Evolutionary conservation across 1,140 invertebrate genomes (phyloP), one percentile per base, ranked within the genome.

Genomic region (Drosophila paulistorum): DNA sequence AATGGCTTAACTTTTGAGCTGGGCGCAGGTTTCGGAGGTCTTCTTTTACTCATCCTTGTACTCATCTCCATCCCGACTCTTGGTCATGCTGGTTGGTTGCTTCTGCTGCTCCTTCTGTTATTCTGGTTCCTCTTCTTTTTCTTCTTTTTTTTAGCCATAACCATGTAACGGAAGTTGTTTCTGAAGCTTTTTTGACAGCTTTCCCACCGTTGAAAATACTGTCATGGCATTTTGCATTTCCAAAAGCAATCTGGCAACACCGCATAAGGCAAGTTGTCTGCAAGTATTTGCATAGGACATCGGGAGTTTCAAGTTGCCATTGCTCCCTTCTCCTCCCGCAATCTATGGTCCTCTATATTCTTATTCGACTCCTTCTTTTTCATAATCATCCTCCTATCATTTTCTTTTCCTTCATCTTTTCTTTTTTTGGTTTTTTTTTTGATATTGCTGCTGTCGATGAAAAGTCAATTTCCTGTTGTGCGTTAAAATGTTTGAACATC

Each of bases 401-500:
- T 17, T 11, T 23, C 26, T 57, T 9, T 23, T 66, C 37, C 11
- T 14, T 45, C 30, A 33, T 65, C 30, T 23, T 11, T 51, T 9
- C 10, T 51, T 23, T 51, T 51, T 10, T 51, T 20, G 3, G 6
- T 33, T 45, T 60, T 17, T 61, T 20, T 63, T 65, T 51, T 26
- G 30, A 45, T 45, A 61, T 60, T 68, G 62, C 76, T 68, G 62
- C 76, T 87, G 83, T 83, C 83, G 74, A 87, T 87, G 84, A 74
- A 80, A 87, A 89, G 66, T 87, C 83, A 87, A 87, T 87, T 87
- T 87, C 83, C 83, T 87, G 83, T 87, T 87, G 68, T 83, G 67
- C 60, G 68, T 65, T 82, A 86, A 83, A 87, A 87, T 86, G 83
- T 80, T 82, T 77, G 51, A 70, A 68, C 62, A 51, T 42, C 59